Evolutionary conservation across 2,797 vertebrate genomes (phyloP), one percentile per base, ranked within the genome.

Genomic region (Diceros bicornis): DNA sequence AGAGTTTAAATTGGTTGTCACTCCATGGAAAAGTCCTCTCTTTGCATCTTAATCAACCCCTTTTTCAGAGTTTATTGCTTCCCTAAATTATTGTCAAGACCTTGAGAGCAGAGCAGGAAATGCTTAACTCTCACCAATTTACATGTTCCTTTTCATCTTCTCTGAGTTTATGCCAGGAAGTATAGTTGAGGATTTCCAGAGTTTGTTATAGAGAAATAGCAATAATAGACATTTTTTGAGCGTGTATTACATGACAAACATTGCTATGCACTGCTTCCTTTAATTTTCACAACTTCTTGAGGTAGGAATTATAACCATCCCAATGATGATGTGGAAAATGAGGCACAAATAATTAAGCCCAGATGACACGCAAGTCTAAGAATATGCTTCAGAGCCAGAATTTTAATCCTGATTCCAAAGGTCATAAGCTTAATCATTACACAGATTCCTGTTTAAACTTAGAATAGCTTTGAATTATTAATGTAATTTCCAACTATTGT

Each of bases 1-100:
- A 84, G 13, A 27, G 11, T 93, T 95, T 95, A 87, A 92, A 47
- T 90, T 88, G 71, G 7, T 66, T 79, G 59, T 74, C 7, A 32
- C 10, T 66, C 23, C 9, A 50, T 32, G 32, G 25, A 86, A 57
- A 84, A 62, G 3, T 69, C 5, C 14, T n/a, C 20, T 41, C 21
- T 72, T 41, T 93, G 6, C 52, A 52, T 91, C 18, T 71, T 78
- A 57, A 41, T 82, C 61, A 47, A 44, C 79, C 29, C 20, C 13
- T 77, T 88, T 69, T 25, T 47, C 50, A 44, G 17, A 32, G 13
- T 25, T 66, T 20, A 34, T 41, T 61, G 32, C 29, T 77, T 83
- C 20, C 55, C 50, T 79, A 77, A 89, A 93, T 52, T 68, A 86
- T 61, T 94, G n/a, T 55, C 18, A 62, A 81, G 50, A 71, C 44